A percentile compares a stretch with the other conserved stretches of the same genome.
Conservation (phyloP, 2,888 invertebrate species). For the Ametastegia equiseti region DNA sequence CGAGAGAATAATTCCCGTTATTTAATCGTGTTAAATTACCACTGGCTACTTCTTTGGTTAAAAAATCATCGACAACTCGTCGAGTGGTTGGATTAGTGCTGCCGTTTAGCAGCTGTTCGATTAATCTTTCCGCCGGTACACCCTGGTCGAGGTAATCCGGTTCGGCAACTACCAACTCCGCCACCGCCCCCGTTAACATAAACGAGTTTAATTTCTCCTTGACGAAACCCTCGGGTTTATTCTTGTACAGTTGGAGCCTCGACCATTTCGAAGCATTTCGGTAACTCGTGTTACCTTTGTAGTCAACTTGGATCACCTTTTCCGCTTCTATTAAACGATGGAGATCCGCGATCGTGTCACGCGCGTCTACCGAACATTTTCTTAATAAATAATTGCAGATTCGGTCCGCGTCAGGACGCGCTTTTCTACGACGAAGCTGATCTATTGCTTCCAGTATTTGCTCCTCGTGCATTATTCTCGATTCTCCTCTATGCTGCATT, state of each 20-base stretch:
- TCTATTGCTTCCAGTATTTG: slow-evolving; percentile 91
- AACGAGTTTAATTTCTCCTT: slow-evolving; percentile 75
- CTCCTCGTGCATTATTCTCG: slow-evolving; percentile 83
- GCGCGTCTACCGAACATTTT: slow-evolving; percentile 84
- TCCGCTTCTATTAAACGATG: slow-evolving; percentile 86
- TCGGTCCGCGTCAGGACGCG: slow-evolving; percentile 89
- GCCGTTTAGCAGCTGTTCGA: slow-evolving; percentile 79
- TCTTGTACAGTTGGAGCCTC: slow-evolving; percentile 72
- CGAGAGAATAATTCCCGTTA: slow-evolving; percentile 84
- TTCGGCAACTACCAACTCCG: slow-evolving; percentile 84
- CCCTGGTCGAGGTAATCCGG: slow-evolving; percentile 85
- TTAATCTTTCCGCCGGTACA: slow-evolving; percentile 83
- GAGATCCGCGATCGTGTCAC: slow-evolving; percentile 84
- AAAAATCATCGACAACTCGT: slow-evolving; percentile 80
- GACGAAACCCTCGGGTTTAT: slow-evolving; percentile 77
- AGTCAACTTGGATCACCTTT: slow-evolving; percentile 89
- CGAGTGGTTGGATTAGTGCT: slow-evolving; percentile 81
- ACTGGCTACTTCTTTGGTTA: slow-evolving; percentile 84
- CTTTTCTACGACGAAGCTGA: slow-evolving; percentile 89
- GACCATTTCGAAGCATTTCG: slow-evolving; percentile 88
- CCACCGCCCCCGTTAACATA: slow-evolving; percentile 83
- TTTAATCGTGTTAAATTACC: slow-evolving; percentile 83
- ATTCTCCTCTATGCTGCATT: slow-evolving; percentile 74
- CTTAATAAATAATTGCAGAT: slow-evolving; percentile 90
- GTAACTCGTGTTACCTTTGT: slow-evolving; percentile 92